Conservation (phyloP, 2,113 vertebrate species). For the Astur gentilis region DNA sequence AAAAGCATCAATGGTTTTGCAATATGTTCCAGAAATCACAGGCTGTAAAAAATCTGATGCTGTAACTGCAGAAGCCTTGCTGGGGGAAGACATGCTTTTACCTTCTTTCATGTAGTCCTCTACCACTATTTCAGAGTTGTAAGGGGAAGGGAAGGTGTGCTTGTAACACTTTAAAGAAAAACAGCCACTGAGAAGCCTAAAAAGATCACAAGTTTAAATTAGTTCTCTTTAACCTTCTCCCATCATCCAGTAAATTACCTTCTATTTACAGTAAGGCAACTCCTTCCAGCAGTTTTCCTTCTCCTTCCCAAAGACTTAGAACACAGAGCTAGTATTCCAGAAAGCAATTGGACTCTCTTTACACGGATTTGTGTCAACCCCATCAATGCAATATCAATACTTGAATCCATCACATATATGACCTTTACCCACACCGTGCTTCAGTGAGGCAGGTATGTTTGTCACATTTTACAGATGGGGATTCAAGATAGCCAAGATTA, state of each 20-base stretch:
- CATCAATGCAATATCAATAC: neutral
- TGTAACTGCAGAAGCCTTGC: neutral
- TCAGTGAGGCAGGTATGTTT: neutral
- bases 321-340: neutral
- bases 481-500: neutral
- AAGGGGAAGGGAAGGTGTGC: neutral
- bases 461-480: neutral
- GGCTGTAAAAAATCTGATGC: neutral
- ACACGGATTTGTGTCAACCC: neutral
- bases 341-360: neutral
- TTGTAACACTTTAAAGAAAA: neutral
- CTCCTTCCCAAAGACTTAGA: neutral
- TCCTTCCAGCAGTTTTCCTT: neutral
- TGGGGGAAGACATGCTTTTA: neutral
- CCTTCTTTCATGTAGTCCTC: neutral
- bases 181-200: neutral
- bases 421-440: neutral
- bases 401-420: neutral
- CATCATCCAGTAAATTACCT: neutral
- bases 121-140: neutral
- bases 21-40: neutral
- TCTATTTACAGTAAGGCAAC: neutral
- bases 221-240: neutral
- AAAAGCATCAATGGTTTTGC: neutral
- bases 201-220: neutral